Evolutionary conservation across 2,797 vertebrate species (phyloP), one percentile per base, ranked within the genome.

Genomic region (Lithobates pipiens): DNA sequence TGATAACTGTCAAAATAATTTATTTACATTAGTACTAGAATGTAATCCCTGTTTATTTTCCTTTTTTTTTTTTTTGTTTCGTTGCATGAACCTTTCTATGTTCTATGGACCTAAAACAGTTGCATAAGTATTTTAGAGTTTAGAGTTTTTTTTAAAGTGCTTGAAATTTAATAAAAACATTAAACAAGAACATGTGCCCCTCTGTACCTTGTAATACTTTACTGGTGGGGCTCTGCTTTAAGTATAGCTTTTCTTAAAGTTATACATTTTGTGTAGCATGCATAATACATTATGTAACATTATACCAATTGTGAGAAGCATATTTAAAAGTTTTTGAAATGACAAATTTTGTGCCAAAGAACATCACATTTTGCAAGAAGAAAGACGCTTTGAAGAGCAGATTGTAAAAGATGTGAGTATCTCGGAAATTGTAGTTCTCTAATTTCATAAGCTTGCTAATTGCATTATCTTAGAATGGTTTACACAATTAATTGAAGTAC

Each of bases 391-490:
- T 68, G 21, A 63, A 65, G 27, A 76, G 46, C 25, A 77, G 50
- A 25, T 36, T 67, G 16, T 46, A 77, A 77, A 32, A 77, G 46
- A 32, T 76, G 75, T 32, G 6, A 18, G 42, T 65, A 27, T 57
- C 65, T 39, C 25, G 32, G 32, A 81, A 81, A 61, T 57, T 54
- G 46, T 61, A 7, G 16, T 81, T 39, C 68, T 63, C 4, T 73
- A 67, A 65, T 73, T 74, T 39, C 54, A 82, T 82, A 57, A 82
- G n/a, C 68, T 61, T 76, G 73, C 61, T 83, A 76, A 83, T 83
- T 83, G 36, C 76, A 71, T 77, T 77, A 72, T 77, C 32, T 67
- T 15, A 5, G 63, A 76, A 70, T 61, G 63, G 74, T 57, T 83
- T 76, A 65, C 63, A 42, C 61, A 70, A 69, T 68, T 83, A 83